Evolutionary conservation across 2,113 vertebrate genomes (phyloP).

Genomic region (Microcebus murinus): DNA sequence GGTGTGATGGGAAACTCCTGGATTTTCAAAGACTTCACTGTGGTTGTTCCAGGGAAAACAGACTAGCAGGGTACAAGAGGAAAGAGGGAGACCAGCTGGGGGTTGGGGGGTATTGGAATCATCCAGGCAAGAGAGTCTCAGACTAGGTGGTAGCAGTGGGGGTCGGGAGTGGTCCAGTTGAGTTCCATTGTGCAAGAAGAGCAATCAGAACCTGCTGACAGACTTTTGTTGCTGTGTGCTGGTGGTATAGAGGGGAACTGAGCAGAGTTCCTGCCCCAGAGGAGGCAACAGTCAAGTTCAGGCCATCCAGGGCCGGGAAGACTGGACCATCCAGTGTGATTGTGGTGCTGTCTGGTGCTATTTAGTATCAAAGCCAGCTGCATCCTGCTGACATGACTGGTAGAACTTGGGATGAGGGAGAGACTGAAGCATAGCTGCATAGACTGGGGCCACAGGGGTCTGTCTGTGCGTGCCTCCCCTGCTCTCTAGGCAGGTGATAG

Average conservation of each 20-base stretch:
- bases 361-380: background rate
- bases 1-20: background rate
- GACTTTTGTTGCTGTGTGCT: background rate
- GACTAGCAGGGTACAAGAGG: background rate
- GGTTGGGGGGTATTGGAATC: fast-evolving
- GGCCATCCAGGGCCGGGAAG: too few relatives aligned
- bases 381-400: background rate
- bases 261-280: background rate
- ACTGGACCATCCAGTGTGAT: too few relatives aligned
- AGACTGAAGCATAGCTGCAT: background rate
- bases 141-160: too few relatives aligned
- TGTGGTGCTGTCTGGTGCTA: background rate
- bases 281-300: too few relatives aligned
- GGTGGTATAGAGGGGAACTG: background rate
- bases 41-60: background rate
- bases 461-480: background rate
- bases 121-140: background rate
- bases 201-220: background rate
- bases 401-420: background rate
- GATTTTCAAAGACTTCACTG: background rate
- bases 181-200: background rate
- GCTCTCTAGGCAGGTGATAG: background rate
- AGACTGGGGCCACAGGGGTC: fast-evolving
- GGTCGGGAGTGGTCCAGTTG: background rate
- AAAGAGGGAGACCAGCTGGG: background rate